A percentile compares a stretch with the other conserved stretches of the same genome.
Conservation (phyloP, 23 tunicate genomes). For the Aplidium turbinatum region DNA sequence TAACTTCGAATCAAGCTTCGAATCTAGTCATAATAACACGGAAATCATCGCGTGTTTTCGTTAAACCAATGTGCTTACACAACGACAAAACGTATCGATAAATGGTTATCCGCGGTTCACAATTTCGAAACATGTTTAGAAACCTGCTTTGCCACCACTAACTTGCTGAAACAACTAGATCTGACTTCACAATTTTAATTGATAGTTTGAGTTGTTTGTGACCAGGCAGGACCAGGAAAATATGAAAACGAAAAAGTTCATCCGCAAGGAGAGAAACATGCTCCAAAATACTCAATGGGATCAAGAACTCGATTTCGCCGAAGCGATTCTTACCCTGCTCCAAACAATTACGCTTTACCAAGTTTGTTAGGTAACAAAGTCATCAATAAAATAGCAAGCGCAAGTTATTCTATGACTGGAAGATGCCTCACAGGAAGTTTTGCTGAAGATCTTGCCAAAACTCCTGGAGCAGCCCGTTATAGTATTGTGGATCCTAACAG, state of each 20-base stretch:
- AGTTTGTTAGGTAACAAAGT: conserved; percentile 77
- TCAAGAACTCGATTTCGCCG: conserved; percentile 80
- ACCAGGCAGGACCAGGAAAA: conserved; percentile 95
- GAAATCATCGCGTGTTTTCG: too few species aligned
- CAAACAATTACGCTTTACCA: conserved; percentile 84
- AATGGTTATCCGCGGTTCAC: too few species aligned
- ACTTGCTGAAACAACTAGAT: too few species aligned
- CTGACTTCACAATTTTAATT: too few species aligned
- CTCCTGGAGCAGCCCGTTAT: conserved; percentile 94
- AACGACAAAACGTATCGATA: too few species aligned
- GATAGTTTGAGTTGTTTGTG: too few species aligned
- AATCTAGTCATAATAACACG: too few species aligned
- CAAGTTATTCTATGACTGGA: conserved; percentile 85
- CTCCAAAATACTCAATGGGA: conserved; percentile 83
- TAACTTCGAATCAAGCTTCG: too few species aligned
- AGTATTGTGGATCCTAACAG: conserved; percentile 72
- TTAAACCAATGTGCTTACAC: too few species aligned
- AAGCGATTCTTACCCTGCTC: conserved; percentile 82
- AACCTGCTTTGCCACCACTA: too few species aligned
- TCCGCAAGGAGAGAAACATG: conserved; percentile 84
- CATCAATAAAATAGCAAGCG: conserved; percentile 69
- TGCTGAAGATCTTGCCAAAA: conserved; percentile 84
- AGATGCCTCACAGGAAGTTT: conserved; percentile 77
- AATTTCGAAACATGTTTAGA: too few species aligned
- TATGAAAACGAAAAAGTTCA: conserved; percentile 82